Conservation (phyloP, 2,888 invertebrate species). For the Synergus umbraculus region DNA sequence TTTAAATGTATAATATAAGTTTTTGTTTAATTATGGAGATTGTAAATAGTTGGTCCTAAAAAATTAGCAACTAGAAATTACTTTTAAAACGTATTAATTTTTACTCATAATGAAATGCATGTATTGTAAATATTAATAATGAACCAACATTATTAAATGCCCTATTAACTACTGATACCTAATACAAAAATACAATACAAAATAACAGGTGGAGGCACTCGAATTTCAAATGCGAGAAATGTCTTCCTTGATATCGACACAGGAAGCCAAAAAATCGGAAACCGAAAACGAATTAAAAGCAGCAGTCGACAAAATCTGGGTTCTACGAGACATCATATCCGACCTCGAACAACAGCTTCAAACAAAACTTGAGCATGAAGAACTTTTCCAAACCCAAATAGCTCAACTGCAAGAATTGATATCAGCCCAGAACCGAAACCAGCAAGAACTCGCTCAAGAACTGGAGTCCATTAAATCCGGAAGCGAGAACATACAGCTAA, state of each 20-base stretch:
- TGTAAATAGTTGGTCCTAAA: neutral
- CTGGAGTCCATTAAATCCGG: conserved; percentile 79
- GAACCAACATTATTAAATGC: neutral
- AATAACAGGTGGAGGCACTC: conserved; percentile 85
- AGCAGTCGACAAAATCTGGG: conserved; percentile 86
- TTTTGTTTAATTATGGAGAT: neutral
- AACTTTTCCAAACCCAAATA: conserved; percentile 81
- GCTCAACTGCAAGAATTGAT: conserved; percentile 80
- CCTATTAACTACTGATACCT: neutral
- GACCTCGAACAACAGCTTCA: conserved; percentile 88
- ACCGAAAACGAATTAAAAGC: conserved; percentile 86
- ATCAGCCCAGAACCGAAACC: conserved; percentile 80
- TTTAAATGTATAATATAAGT: neutral
- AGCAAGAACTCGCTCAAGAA: conserved; percentile 80
- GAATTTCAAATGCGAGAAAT: conserved; percentile 87
- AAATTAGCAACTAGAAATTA: neutral
- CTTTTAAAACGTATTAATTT: conserved; percentile 1
- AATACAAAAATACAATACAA: neutral
- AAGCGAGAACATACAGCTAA: conserved; percentile 75
- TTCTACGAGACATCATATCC: conserved; percentile 87
- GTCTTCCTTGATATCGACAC: conserved; percentile 81
- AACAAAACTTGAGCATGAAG: conserved; percentile 82
- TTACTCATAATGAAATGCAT: conserved; percentile 46
- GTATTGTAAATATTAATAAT: conserved; percentile 20
- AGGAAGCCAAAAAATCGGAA: conserved; percentile 81